Evolutionary conservation across 2,888 invertebrate genomes (phyloP), one percentile per base, ranked within the genome.

Genomic region (Icerya purchasi): DNA sequence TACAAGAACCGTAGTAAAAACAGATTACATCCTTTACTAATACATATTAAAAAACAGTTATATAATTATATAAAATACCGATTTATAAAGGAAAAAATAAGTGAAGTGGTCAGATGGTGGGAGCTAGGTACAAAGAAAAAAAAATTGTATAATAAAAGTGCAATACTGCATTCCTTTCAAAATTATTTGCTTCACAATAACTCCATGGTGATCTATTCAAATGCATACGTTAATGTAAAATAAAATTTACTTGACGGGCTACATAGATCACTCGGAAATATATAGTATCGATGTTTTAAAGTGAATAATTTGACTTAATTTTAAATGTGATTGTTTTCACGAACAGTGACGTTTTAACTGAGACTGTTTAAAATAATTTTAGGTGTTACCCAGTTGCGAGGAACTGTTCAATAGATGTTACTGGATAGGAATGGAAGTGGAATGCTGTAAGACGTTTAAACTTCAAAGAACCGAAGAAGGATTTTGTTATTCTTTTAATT

Each of bases 401-500:
- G 66, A 67, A 50, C 50, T 68, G 3, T 66, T 68, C 59, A 58
- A 62, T 23, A 59, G 61, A 8, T 68, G 68, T 59, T 64, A 55
- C 50, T 68, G 68, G 68, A 64, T 66, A 22, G 67, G 67, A 0
- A 60, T 64, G n/a, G 50, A 54, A 18, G 60, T 63, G 50, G 65
- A 65, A 53, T 68, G 68, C 57, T 66, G 65, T 55, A 63, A 66
- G 18, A 54, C 66, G 8, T 67, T 68, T 51, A 63, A 64, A 24
- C 54, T 67, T 10, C 67, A 67, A 25, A 64, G 65, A 50, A 65
- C 66, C 1, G 67, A 67, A 60, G 67, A 66, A 25, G 68, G 68
- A 5, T 67, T 67, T 59, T 68, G 68, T 60, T 68, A 67, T 57
- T 64, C 67, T 0, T 67, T 68, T 61, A 68, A 68, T 59, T 67